A percentile compares a stretch with the other conserved stretches of the same genome.
phyloP scores from a whole-genome alignment of 2,888 invertebrate species.

The Scaptomyza flava region DNA sequence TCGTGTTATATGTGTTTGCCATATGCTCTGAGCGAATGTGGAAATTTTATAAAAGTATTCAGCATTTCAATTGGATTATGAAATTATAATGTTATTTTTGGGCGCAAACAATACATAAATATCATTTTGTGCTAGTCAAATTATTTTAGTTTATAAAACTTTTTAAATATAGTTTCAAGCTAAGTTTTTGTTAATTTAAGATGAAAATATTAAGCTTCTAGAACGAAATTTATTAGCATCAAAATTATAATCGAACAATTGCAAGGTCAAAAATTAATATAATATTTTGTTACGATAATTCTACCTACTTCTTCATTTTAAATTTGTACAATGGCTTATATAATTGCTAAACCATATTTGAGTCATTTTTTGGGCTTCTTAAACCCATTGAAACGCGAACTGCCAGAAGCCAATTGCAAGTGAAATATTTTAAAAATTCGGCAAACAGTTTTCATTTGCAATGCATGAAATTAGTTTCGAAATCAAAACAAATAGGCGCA shows the following conservation, averaged over 20 bases:
- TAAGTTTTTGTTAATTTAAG: too few relatives aligned
- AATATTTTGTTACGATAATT: too few relatives aligned
- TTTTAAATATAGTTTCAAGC: too few relatives aligned
- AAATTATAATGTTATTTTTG: background rate
- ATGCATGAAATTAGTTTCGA: conserved; percentile 41
- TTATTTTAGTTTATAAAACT: background rate
- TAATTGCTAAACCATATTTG: background rate
- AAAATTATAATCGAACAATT: too few relatives aligned
- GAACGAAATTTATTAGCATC: too few relatives aligned
- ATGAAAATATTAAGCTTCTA: too few relatives aligned
- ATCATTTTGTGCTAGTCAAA: background rate
- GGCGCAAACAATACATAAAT: background rate
- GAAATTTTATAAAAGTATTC: conserved; percentile 14
- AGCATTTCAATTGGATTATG: conserved; percentile 11
- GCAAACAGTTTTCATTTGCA: conserved; percentile 28
- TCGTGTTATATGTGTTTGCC: conserved; percentile 4
- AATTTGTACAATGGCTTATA: too few relatives aligned
- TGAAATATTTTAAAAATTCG: conserved; percentile 39
- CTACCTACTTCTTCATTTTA: too few relatives aligned
- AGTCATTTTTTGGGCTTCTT: background rate
- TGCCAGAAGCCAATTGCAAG: conserved; percentile 27
- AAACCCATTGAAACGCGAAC: background rate
- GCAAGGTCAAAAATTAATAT: too few relatives aligned
- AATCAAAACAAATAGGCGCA: conserved; percentile 37
- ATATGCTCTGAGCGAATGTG: conserved; percentile 4